Conservation (phyloP, 2,797 vertebrate species). For the Morus bassanus region DNA sequence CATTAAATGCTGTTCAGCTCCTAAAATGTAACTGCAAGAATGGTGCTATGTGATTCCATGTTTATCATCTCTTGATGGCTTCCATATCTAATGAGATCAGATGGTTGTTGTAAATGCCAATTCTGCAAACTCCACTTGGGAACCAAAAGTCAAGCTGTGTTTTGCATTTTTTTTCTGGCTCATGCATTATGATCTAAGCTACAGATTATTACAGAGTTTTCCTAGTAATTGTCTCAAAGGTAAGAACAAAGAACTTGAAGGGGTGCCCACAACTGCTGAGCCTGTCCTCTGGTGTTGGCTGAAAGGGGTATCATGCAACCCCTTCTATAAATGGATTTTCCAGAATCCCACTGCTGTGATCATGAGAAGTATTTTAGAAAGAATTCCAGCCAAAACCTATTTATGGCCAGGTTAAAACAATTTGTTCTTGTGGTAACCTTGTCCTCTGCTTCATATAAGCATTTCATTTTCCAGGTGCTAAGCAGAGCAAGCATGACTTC, state of each 20-base stretch:
- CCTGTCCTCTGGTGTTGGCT: background rate
- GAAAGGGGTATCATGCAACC: background rate
- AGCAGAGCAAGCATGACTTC: background rate
- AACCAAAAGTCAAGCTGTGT: background rate
- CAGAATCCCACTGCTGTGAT: background rate
- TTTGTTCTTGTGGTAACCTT: background rate
- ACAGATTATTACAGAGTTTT: background rate
- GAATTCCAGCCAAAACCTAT: background rate
- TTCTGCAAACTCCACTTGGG: background rate
- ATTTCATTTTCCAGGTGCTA: slow-evolving; percentile 27
- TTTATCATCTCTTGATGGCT: slow-evolving; percentile 2
- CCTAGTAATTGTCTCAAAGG: background rate
- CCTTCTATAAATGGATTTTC: slow-evolving; percentile 3
- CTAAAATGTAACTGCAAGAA: background rate
- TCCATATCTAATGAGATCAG: slow-evolving; percentile 14
- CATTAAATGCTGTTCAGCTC: background rate
- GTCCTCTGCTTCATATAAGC: background rate
- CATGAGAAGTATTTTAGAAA: background rate
- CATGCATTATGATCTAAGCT: background rate
- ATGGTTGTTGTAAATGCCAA: background rate
- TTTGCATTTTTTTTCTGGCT: background rate
- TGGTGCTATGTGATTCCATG: background rate
- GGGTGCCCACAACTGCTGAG: background rate
- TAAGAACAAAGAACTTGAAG: background rate
- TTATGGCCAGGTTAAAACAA: slow-evolving; percentile 15